Base-by-base conservation (phyloP, 2,113 vertebrate species). In the Delphinus delphis region DNA sequence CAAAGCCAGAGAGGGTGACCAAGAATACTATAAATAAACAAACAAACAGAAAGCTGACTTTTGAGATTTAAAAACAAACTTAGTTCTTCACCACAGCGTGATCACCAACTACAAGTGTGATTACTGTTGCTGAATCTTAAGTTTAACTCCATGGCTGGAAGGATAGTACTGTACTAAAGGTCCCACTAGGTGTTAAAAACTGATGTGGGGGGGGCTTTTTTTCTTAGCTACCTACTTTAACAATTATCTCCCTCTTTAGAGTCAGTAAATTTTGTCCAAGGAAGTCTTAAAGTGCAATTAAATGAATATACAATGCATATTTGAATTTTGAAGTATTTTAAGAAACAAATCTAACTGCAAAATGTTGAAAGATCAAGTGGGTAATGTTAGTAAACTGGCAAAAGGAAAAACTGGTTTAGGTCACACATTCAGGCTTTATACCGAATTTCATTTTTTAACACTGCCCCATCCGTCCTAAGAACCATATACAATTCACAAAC, bases 51-150 rank as follows among this genome's bases (percentile, higher is more conserved):
- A 92, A 68, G 28, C 21, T 76, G 47, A 90, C 31, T 87, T 95
- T 68, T 91, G 41, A 96, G 50, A 92, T 77, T 83, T 92, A 68
- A 90, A 97, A 82, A 67, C n/a, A 95, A 95, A 86, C 47, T 60
- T 38, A 85, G 33, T 73, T 44, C 79, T 80, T 13, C 7, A 41
- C 36, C 95, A 95, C 85, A 94, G 17, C 53, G n/a, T 67, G 33
- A 86, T 89, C 47, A 86, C 50, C 26, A 76, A 50, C 74, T 80
- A 47, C 60, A 93, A 79, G 47, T 95, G 70, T 63, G 83, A 60
- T 86, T 88, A 93, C 47, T 94, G 84, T 33, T 94, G 84, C 60
- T 76, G 26, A 88, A 47, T 85, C 76, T 97, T 9, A 96, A 95
- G 95, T 95, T 95, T 95, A 97, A 97, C 74, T 73, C 17, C 50